Base-by-base conservation (phyloP, 2,888 invertebrate genomes). In the Diabrotica balteata region DNA sequence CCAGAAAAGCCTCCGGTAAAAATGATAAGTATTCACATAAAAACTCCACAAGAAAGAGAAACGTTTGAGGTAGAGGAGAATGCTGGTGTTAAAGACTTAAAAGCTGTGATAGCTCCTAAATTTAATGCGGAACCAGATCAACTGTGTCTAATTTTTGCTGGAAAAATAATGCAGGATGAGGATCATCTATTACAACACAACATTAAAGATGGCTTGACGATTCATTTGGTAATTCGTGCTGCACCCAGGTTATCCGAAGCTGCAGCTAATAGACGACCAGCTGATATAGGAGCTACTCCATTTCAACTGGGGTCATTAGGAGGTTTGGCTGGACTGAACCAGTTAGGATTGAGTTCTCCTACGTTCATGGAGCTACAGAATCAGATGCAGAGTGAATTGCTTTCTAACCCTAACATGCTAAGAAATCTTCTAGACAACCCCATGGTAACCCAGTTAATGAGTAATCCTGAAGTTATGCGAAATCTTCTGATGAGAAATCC, bases 111-210 rank as follows among this genome's bases (percentile, higher is more conserved):
- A 69, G 90, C 94, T 49, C 89, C 93, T 77, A 92, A 93, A 84
- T 97, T 97, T 84, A 90, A 90, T 80, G 90, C 94, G 5, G 92
- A 94, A 78, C 88, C 92, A 11, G 97, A 96, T 78, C 95, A 95
- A 81, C 86, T 98, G 78, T 97, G 97, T 84, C 88, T 98, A 68
- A 98, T 98, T 82, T 98, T 98, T 86, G 97, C 97, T 83, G 98
- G 98, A 65, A 98, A 98, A 89, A 98, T 98, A 72, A 91, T 98
- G 90, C 98, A 98, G 85, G 98, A 98, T 86, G 90, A 88, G 72
- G 98, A 98, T 81, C 92, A 92, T 59, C 85, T 98, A 66, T 88
- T 89, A 75, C 91, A 92, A 79, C 96, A 96, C 84, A 93, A 94
- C 83, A 93, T 98, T 78, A 95, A 94, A 84, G 96, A 98, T 87